Conservation (phyloP, 2,888 invertebrate genomes). For the Saturnia japonica region DNA sequence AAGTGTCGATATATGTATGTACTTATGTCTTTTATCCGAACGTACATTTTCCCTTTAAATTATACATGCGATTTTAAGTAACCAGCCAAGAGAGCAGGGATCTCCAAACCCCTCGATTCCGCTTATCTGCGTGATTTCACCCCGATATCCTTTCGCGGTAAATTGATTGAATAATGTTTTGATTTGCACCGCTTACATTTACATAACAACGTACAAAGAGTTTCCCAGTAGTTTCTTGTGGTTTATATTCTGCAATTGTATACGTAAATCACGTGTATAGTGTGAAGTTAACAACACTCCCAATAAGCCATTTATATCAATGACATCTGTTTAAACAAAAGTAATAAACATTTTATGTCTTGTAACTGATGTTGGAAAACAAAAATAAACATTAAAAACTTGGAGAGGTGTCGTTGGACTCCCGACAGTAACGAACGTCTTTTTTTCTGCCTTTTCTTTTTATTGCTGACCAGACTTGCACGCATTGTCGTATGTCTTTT, state of each 20-base stretch:
- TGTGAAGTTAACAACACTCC: background rate
- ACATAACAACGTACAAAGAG: slow-evolving; percentile 14
- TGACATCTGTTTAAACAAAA: background rate
- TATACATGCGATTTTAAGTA: slow-evolving; percentile 70
- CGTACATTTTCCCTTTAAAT: slow-evolving; percentile 58
- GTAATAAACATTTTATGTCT: background rate
- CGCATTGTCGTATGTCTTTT: no score
- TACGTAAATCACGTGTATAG: background rate
- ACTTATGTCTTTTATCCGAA: slow-evolving; percentile 23
- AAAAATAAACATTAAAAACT: no score
- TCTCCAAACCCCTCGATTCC: slow-evolving; percentile 46
- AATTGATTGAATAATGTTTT: slow-evolving; percentile 67
- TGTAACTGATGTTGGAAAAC: no score
- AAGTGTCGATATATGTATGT: background rate
- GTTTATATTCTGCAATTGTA: background rate
- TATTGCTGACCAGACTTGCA: no score
- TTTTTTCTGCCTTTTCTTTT: no score
- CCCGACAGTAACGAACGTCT: no score
- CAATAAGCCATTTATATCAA: background rate
- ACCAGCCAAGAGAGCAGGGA: slow-evolving; percentile 47
- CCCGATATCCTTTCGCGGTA: slow-evolving; percentile 55
- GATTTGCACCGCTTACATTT: slow-evolving; percentile 43
- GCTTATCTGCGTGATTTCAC: slow-evolving; percentile 61
- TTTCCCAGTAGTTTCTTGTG: background rate
- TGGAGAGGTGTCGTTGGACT: no score